Evolutionary conservation across 2,888 invertebrate genomes (phyloP), one percentile per base, ranked within the genome.

Genomic region (Tetragnatha montana): DNA sequence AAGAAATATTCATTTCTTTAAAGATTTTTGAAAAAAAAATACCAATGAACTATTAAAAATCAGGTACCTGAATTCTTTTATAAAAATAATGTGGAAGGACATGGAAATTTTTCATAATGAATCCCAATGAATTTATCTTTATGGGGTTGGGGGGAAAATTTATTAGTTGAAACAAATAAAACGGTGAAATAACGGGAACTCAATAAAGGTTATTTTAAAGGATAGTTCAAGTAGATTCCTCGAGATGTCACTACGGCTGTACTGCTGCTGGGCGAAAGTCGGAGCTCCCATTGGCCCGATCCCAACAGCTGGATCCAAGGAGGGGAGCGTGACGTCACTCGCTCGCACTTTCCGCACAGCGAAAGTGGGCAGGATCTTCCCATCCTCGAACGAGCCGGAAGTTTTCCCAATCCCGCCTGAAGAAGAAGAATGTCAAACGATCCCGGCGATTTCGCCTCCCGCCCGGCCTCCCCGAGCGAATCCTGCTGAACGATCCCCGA

Each of bases 261-360:
- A 17, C 35, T 60, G n/a, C 35, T 22, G 47, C 19, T 73, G 7
- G 51, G 21, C 19, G 47, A 22, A 17, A 17, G 4, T 49, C 51
- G 79, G 8, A 14, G 21, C 21, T 78, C 60, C 73, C 60, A 83
- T 88, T 80, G 83, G 69, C 68, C 80, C 7, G 21, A n/a, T 49
- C 12, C 71, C 83, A 88, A 88, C 88, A 88, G 88, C 88, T 88
- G 88, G 83, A 80, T 73, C 35, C 68, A 75, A 22, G 75, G 74
- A 47, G 71, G 50, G 81, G 87, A 49, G 70, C 22, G 35, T 88
- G 88, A 88, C 88, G 88, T 88, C 88, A 88, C 49, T 35, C 14
- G 12, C 6, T 6, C 14, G 12, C 73, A 60, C 69, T 78, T 22
- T 75, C 50, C n/a, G 69, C 75, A 50, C 21, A 50, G 21, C 51